phyloP scores from a whole-genome alignment of 2,797 vertebrate genomes.

The Moxostoma hubbsi region DNA sequence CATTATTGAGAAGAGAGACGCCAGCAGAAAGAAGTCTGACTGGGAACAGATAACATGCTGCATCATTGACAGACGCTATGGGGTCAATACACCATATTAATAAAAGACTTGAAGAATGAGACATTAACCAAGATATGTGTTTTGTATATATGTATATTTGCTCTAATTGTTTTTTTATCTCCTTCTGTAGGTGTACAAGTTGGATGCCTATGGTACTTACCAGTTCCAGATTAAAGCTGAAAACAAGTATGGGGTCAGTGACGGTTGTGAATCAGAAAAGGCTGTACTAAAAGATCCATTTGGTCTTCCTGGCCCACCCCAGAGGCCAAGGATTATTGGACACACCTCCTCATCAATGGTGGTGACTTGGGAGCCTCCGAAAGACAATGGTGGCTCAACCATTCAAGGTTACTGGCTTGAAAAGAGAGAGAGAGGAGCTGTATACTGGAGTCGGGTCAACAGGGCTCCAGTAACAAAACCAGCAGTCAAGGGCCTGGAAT shows the following conservation, averaged over 20 bases:
- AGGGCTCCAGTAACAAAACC: constrained; percentile 91
- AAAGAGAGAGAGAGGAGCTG: constrained; percentile 92
- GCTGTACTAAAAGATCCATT: constrained; percentile 92
- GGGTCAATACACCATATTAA: constrained; percentile 72
- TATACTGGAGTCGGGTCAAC: constrained; percentile 95
- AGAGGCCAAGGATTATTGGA: constrained; percentile 87
- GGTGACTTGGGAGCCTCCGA: constrained; percentile 91
- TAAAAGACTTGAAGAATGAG: background rate
- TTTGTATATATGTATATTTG: constrained; percentile 8
- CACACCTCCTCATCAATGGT: constrained; percentile 89
- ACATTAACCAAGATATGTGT: background rate
- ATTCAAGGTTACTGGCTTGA: constrained; percentile 98
- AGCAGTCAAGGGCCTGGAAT: constrained; percentile 86
- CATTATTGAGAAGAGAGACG: constrained; percentile 90
- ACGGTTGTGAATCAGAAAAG: constrained; percentile 96
- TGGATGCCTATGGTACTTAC: constrained; percentile 85
- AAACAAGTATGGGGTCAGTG: constrained; percentile 95
- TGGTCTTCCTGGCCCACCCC: constrained; percentile 93
- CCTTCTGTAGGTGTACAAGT: constrained; percentile 87
- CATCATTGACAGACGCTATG: constrained; percentile 87
- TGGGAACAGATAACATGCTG: constrained; percentile 90
- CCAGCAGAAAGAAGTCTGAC: constrained; percentile 94
- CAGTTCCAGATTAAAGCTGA: constrained; percentile 94
- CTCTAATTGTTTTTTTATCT: constrained; percentile 8
- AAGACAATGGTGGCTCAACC: constrained; percentile 91